Evolutionary conservation across 2,888 invertebrate genomes (phyloP).

Genomic region (Criorhina ranunculi): DNA sequence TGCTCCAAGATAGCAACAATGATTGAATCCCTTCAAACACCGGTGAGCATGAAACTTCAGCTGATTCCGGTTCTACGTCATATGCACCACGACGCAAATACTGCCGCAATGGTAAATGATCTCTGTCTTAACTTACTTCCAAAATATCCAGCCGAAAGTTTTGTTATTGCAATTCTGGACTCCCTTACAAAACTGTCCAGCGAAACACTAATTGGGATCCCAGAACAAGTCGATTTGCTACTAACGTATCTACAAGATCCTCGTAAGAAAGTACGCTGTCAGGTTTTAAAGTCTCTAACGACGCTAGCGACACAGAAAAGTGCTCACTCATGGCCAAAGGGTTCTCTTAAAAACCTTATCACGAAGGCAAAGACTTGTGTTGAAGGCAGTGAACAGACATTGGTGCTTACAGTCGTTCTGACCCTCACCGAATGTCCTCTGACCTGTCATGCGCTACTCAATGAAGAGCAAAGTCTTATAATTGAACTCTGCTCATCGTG

Average conservation of each 20-base stretch:
- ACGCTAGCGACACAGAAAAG: constrained; percentile 89
- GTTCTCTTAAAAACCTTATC: constrained; percentile 84
- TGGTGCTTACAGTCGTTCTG: constrained; percentile 82
- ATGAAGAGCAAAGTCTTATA: constrained; percentile 81
- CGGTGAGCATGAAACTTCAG: constrained; percentile 95
- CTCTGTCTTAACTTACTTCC: constrained; percentile 90
- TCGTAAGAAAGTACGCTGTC: constrained; percentile 89
- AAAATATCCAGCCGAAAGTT: constrained; percentile 92
- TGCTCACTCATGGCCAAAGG: constrained; percentile 91
- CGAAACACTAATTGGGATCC: constrained; percentile 95
- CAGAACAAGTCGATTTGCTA: constrained; percentile 91
- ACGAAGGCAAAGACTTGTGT: constrained; percentile 81
- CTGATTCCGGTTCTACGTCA: constrained; percentile 95
- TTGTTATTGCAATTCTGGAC: constrained; percentile 92
- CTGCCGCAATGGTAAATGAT: constrained; percentile 88
- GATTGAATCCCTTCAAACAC: constrained; percentile 96
- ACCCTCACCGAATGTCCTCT: constrained; percentile 83
- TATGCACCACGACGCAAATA: constrained; percentile 93
- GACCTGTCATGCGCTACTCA: constrained; percentile 82
- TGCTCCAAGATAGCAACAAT: constrained; percentile 97
- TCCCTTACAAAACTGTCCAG: constrained; percentile 95
- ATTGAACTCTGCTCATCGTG: constrained; percentile 82
- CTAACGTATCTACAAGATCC: constrained; percentile 90
- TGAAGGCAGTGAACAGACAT: constrained; percentile 83
- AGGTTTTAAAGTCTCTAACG: constrained; percentile 88